phyloP scores from a whole-genome alignment of 2,113 vertebrate species.

The Microcebus ravelobensis region DNA sequence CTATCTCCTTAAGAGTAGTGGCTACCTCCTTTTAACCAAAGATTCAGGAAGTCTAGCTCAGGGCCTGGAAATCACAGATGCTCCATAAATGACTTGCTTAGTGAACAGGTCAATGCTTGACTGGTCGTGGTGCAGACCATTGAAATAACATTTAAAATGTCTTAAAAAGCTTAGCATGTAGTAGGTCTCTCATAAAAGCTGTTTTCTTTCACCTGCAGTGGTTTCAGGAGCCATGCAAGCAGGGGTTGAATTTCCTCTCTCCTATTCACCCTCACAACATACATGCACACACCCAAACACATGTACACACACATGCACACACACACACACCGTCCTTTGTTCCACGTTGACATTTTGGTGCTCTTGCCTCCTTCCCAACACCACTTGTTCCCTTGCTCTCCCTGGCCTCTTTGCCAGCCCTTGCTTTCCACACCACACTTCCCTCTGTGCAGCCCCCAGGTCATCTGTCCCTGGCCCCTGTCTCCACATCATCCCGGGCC shows the following conservation, averaged over 20 bases:
- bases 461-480: background rate
- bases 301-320: background rate
- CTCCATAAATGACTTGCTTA: background rate
- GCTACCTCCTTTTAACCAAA: background rate
- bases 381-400: background rate
- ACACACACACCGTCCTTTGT: background rate
- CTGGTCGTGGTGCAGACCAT: background rate
- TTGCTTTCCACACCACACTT: background rate
- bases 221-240: background rate
- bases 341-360: background rate
- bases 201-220: background rate
- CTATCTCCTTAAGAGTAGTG: background rate
- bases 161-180: background rate
- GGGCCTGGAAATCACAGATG: background rate
- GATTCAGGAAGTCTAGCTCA: background rate
- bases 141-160: background rate
- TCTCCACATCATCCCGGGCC: background rate
- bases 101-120: background rate
- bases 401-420: background rate
- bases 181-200: background rate
- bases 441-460: too few relatives aligned
- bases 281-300: background rate
- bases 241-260: background rate
- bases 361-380: background rate
- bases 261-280: background rate